Percentiles rank a stretch among this genome's conserved stretches.
Evolutionary conservation across 2,888 invertebrate species (phyloP).

Genomic region (Tuta absoluta): DNA sequence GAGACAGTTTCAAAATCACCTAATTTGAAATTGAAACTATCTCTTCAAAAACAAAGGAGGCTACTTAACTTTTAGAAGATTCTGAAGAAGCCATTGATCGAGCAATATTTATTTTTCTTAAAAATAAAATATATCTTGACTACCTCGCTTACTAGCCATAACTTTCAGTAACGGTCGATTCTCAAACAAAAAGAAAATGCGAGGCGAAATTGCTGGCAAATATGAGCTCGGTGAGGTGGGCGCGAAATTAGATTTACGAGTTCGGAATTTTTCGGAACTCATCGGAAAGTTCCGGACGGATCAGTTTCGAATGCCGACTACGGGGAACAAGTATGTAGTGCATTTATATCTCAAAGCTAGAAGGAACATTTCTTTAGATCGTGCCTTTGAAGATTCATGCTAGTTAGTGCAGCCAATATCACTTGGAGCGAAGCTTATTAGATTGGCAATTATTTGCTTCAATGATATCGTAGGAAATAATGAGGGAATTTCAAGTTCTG

Average conservation of each 20-base stretch:
- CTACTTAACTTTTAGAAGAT: constrained; percentile 5
- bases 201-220: constrained; percentile 52
- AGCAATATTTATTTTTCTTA: constrained; percentile 13
- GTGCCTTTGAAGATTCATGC: not conserved
- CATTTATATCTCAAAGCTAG: not conserved
- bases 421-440: not conserved
- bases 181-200: constrained; percentile 52
- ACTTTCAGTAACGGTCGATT: constrained; percentile 52
- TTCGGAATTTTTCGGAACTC: constrained; percentile 74
- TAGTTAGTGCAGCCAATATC: not conserved
- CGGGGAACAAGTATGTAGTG: constrained; percentile 31
- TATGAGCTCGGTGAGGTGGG: constrained; percentile 59
- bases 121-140: constrained; percentile 32
- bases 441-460: constrained; percentile 4
- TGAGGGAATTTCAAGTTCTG: not conserved
- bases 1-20: not conserved
- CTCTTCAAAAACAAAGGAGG: not conserved
- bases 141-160: constrained; percentile 44
- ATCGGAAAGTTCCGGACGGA: constrained; percentile 59
- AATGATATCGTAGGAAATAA: not conserved
- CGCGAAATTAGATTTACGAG: constrained; percentile 77
- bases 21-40: not conserved
- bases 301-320: constrained; percentile 64
- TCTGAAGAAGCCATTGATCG: constrained; percentile 17
- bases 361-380: constrained; percentile 15